Evolutionary conservation across 2,797 vertebrate species (phyloP).

Genomic region (Danio choprae): DNA sequence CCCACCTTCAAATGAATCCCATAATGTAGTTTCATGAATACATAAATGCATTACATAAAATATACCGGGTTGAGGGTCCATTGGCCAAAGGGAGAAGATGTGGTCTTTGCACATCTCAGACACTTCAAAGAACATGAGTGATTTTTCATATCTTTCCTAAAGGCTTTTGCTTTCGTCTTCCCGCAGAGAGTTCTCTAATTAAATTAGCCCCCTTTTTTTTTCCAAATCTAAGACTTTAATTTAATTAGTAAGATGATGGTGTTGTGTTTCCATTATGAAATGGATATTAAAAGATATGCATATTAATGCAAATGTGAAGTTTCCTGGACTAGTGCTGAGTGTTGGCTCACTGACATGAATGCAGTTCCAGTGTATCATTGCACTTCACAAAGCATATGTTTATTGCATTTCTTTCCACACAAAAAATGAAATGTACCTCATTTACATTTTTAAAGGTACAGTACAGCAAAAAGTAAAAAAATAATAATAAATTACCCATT

Average conservation of each 20-base stretch:
- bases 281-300: constrained; percentile 1
- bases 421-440: too few relatives aligned
- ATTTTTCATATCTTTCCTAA: constrained; percentile 19
- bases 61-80: constrained; percentile 10
- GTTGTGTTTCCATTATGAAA: constrained; percentile 13
- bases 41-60: constrained; percentile 1
- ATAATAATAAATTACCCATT: too few relatives aligned
- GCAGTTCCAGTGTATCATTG: background rate
- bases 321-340: background rate
- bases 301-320: constrained; percentile 19
- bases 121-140: constrained; percentile 24
- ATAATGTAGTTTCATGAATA: constrained; percentile 24
- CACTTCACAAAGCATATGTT: background rate
- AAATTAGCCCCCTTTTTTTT: constrained; percentile 7
- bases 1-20: constrained; percentile 8
- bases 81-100: constrained; percentile 13
- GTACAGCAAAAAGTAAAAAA: too few relatives aligned
- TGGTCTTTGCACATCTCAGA: constrained; percentile 10
- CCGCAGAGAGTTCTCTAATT: constrained; percentile 22
- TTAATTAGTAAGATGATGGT: constrained; percentile 17
- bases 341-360: background rate
- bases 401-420: background rate
- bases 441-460: too few relatives aligned
- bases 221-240: constrained; percentile 1
- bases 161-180: constrained; percentile 20